Evolutionary conservation across 2,113 vertebrate species (phyloP).

Genomic region (Aptenodytes patagonicus): DNA sequence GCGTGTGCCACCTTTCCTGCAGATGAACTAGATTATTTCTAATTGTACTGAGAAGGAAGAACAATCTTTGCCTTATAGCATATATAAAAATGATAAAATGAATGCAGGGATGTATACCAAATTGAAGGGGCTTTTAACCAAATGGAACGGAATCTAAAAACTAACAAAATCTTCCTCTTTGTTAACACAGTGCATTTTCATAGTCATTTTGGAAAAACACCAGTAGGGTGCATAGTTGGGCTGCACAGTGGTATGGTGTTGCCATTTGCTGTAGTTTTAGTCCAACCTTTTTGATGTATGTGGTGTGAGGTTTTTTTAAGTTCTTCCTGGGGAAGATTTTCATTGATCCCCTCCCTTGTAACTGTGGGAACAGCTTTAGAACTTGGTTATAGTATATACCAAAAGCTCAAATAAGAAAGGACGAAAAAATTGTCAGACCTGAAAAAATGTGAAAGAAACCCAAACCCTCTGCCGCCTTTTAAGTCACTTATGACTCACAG

Average conservation of each 20-base stretch:
- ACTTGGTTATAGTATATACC: not conserved
- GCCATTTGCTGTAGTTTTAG: not conserved
- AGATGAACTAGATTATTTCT: not conserved
- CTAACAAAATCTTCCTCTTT: not conserved
- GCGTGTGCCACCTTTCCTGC: not conserved
- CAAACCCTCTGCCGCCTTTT: not conserved
- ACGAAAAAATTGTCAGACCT: not conserved
- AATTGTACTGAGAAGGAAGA: not conserved
- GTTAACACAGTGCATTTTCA: not conserved
- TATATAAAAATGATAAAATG: not conserved
- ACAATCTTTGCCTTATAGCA: not conserved
- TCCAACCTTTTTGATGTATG: not conserved
- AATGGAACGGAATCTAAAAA: not conserved
- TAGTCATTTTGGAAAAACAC: conserved; percentile 7
- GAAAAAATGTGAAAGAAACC: not conserved
- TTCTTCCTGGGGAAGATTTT: not conserved
- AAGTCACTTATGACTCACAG: conserved; percentile 18
- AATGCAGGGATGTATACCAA: not conserved
- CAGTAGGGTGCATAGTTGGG: conserved; percentile 61
- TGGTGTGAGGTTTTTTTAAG: not conserved
- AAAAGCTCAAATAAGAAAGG: not conserved
- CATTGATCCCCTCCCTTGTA: not conserved
- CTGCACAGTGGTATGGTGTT: not conserved
- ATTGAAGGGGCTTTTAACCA: not conserved
- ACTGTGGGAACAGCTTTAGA: not conserved